Percentiles rank a stretch among this genome's conserved stretches.
Conservation (phyloP, 2,797 vertebrate species). For the Chiloscyllium punctatum region DNA sequence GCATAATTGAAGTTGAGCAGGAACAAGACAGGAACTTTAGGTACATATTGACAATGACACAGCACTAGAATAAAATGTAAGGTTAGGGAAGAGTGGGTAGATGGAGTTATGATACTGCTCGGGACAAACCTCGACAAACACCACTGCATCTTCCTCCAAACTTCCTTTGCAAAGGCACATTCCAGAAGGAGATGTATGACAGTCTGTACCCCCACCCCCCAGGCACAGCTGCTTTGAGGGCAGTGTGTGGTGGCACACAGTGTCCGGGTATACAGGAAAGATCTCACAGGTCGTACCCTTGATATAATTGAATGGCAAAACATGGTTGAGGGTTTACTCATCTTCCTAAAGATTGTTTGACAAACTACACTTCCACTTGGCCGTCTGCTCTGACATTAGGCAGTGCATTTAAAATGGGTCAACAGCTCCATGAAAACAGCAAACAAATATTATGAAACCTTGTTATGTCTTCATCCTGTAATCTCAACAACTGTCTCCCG, state of each 20-base stretch:
- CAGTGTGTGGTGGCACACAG: no score
- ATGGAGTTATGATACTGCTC: neutral
- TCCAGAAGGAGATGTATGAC: no score
- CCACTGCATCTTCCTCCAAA: no score
- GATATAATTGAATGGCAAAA: neutral
- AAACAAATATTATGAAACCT: neutral
- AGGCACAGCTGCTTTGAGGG: no score
- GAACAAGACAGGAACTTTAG: neutral
- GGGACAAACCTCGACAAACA: no score
- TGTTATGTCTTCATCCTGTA: neutral
- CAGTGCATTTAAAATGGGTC: neutral
- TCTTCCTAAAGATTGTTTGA: neutral
- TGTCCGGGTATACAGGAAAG: no score
- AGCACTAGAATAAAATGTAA: neutral
- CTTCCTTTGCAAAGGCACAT: no score
- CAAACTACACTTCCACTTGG: neutral
- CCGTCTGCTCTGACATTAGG: neutral
- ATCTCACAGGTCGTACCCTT: no score
- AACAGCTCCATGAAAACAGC: neutral
- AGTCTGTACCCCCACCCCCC: no score
- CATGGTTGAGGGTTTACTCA: neutral
- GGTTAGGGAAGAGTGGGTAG: neutral
- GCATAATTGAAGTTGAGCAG: neutral
- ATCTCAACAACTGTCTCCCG: neutral
- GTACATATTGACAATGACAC: neutral